Base-by-base conservation (phyloP, 2,888 invertebrate species). In the Lymantria monacha region DNA sequence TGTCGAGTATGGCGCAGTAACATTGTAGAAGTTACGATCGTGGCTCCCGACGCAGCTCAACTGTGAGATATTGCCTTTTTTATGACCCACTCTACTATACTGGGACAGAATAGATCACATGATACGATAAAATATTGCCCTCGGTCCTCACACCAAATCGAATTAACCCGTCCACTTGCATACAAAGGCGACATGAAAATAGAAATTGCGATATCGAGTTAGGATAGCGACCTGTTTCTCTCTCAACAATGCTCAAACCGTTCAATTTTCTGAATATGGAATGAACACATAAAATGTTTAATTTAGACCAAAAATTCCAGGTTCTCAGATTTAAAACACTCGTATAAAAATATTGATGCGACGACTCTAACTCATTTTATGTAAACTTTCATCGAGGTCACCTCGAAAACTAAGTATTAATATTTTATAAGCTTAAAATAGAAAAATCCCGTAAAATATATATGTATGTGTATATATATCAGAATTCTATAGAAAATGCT, bases 41-140 rank as follows among this genome's bases (percentile, higher is more conserved):
- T 74, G 79, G 83, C 85, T 78, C 84, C 74, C 80, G 77, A 74
- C 84, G 82, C 88, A 79, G 86, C 83, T 91, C 90, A 83, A 89
- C 90, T 85, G 91, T 89, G 88, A 91, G 87, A 91, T 89, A 91
- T 91, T 90, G 83, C 90, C 83, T 90, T 91, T 91, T 91, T 90
- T 90, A 91, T 87, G 81, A 76, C 89, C 84, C 88, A 87, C 89
- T 89, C 85, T 85, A 83, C 88, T 87, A 87, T 63, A 66, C 61
- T 72, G 81, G 87, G 84, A 88, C 86, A 89, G 86, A 89, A 89
- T 85, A 89, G 90, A 90, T 90, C 90, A 89, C 89, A 90, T 87
- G 87, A 87, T 90, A 82, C 87, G 84, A 90, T 91, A 89, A 91
- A 90, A 91, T 89, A 90, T 89, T 83, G 85, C 88, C 85, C 85